These are phyloP conservation scores for Cryptomyrus ogoouensis DNA, from an alignment of 2,113 vertebrate species.

Conservation along the genomic window DNA sequence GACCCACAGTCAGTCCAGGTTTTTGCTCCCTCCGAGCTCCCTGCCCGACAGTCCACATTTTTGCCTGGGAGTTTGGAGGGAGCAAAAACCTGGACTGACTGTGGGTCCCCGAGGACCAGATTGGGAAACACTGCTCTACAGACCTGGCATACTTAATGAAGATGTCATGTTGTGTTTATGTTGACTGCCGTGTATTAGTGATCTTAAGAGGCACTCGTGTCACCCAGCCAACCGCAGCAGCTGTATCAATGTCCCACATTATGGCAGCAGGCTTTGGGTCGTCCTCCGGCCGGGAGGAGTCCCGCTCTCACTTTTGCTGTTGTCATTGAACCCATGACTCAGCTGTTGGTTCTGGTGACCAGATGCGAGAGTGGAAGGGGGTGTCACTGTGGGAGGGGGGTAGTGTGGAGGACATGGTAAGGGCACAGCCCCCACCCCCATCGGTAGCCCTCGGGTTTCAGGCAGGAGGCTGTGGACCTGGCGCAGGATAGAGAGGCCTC, in stretches of 20 bases:
- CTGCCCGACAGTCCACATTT: background rate
- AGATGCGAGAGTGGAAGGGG: constrained; percentile 1
- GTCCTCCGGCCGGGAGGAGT: background rate
- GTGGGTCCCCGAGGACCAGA: background rate
- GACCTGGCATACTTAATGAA: background rate
- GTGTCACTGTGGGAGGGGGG: background rate
- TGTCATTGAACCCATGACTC: background rate
- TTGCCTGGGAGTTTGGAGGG: background rate
- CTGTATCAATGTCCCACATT: background rate
- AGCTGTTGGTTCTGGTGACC: background rate
- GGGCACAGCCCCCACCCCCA: background rate
- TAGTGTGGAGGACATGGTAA: background rate
- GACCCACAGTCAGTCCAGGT: background rate
- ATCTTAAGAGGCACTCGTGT: background rate
- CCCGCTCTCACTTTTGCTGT: background rate
- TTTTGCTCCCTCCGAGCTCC: background rate
- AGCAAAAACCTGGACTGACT: background rate
- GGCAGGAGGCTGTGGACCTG: background rate
- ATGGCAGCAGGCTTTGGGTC: background rate
- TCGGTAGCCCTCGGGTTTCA: background rate
- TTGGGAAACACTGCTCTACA: background rate
- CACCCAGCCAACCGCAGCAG: background rate
- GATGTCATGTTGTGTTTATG: background rate
- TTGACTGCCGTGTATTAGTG: background rate
- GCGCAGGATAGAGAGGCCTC: background rate